Conservation (phyloP, 2,797 vertebrate species). For the Sarcophilus harrisii region DNA sequence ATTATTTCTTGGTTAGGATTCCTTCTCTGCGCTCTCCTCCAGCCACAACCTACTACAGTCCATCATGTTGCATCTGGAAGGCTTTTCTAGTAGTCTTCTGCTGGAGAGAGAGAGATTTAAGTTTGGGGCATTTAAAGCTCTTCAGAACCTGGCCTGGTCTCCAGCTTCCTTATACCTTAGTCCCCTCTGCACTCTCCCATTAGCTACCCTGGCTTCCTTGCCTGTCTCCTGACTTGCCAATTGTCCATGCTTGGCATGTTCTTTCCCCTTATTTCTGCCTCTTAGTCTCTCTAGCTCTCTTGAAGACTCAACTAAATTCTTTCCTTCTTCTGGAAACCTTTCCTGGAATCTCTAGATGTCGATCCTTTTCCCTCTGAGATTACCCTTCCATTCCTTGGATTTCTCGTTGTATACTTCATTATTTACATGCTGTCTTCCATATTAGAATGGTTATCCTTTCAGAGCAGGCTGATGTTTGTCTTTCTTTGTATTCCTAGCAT, state of each 20-base stretch:
- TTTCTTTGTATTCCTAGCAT: background rate
- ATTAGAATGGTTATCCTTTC: background rate
- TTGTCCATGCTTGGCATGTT: background rate
- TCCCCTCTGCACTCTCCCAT: background rate
- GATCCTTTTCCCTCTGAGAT: background rate
- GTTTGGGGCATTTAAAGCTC: no score
- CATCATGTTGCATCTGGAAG: background rate
- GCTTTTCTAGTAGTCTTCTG: background rate
- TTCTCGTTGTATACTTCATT: background rate
- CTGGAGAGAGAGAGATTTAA: no score
- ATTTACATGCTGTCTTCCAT: background rate
- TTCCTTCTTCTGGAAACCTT: background rate
- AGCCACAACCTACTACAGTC: background rate
- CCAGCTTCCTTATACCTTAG: background rate
- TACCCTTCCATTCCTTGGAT: background rate
- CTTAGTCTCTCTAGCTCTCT: background rate
- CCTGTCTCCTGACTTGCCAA: background rate
- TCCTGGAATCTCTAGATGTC: background rate
- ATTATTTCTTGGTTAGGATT: no score
- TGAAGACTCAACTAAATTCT: background rate
- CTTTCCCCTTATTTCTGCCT: background rate
- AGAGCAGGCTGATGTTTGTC: background rate
- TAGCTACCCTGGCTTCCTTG: background rate
- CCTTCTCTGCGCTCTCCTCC: background rate
- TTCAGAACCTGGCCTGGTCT: no score